Base-by-base conservation (phyloP, 2,888 invertebrate genomes). In the Keiferia lycopersicella region DNA sequence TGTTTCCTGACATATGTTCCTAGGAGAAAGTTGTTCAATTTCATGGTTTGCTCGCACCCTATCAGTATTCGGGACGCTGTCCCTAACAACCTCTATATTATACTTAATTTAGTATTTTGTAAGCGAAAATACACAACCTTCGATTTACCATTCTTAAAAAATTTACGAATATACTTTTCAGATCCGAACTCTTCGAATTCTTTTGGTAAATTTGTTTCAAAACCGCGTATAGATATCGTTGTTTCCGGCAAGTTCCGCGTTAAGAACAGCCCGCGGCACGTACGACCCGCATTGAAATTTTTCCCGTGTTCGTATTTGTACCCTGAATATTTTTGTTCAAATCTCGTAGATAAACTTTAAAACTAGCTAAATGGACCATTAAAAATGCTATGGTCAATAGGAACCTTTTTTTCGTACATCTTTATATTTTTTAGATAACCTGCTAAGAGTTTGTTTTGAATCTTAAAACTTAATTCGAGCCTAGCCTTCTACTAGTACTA, bases 301-400 rank as follows among this genome's bases (percentile, higher is more conserved):
- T 56, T 56, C 30, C 26, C 18, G n/a, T 34, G 34, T 34, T 30
- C 30, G 14, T n/a, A 26, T 30, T 34, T 30, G n/a, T n/a, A 56
- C 56, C 56, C 56, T 30, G 56, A 56, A 30, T 56, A 56, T n/a
- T 30, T 51, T 34, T 34, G 26, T 7, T 56, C 12, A 14, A 34
- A 34, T 56, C 26, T 7, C 11, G 14, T 16, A 34, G 16, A 53
- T n/a, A 56, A n/a, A 11, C 0, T 26, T 1, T 26, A 12, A 53
- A 53, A 20, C 20, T 1, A 1, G 14, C 12, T 41, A 41, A 4
- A 1, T 41, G 11, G 3, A 3, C 12, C 26, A 26, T 26, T 26
- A 4, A 6, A n/a, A 26, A 26, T 26, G 6, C 26, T 26, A 26
- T 26, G 26, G 26, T 26, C 26, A 26, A 26, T 26, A 26, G 26